Evolutionary conservation across 2,888 invertebrate species (phyloP), one percentile per base, ranked within the genome.

Genomic region (Periphyllus acericola): DNA sequence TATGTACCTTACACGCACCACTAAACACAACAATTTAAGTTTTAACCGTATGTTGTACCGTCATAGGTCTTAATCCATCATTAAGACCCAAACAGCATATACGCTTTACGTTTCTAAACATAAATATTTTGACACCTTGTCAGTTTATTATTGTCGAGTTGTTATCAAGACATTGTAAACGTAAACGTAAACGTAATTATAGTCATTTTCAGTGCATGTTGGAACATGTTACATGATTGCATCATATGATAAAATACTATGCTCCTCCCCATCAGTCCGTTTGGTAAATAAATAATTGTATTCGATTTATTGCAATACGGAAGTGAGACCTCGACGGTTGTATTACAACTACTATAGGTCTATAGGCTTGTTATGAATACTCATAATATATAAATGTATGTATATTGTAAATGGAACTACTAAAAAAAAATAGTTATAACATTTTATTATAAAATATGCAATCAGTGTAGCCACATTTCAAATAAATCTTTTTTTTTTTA

Each of bases 101-200:
- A 74, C 4, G 19, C 25, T 46, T 60, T 66, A 32, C 40, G 78
- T 19, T 85, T 85, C 84, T 85, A 76, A 84, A 85, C 84, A 78
- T 84, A 84, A 84, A 85, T 78, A 85, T 85, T 76, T 78, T 68
- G 78, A 85, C 84, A 85, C 78, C 68, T 85, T 78, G 76, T 84
- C 84, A 76, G 84, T 85, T 52, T 34, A 71, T 82, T 71, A 21
- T 68, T 34, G 66, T 84, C 75, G 40, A 34, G 76, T 85, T 85
- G 84, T 85, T 85, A 85, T 85, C 84, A 85, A 34, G 52, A 75
- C 32, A 68, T 52, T 40, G 21, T 46, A 4, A 68, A 68, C 68
- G 84, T 85, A 85, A 85, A 85, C 84, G 84, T 85, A 76, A n/a
- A n/a, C n/a, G n/a, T n/a, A n/a, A n/a, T n/a, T n/a, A 17, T 66